Evolutionary conservation across 2,888 invertebrate genomes (phyloP).

Genomic region (Kuschelorhynchus macadamiae): DNA sequence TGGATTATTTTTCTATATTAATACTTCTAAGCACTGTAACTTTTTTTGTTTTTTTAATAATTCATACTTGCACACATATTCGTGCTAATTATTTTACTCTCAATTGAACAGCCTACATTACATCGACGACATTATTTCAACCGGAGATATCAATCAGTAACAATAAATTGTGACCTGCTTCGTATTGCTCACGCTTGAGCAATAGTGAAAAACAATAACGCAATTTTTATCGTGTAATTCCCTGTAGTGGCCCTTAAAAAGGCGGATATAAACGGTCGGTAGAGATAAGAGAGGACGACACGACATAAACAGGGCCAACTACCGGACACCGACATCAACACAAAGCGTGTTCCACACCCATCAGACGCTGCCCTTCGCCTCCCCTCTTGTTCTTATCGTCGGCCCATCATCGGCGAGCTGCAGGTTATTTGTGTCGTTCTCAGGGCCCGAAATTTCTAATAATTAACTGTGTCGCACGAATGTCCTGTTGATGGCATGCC

Average conservation of each 20-base stretch:
- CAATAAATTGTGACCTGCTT: too few relatives aligned
- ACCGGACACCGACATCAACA: slow-evolving; percentile 23
- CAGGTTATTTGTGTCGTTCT: slow-evolving; percentile 21
- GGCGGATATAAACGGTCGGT: slow-evolving; percentile 23
- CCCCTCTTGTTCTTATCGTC: slow-evolving; percentile 15
- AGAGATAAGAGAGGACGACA: slow-evolving; percentile 28
- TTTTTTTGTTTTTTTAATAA: too few relatives aligned
- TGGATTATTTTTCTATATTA: too few relatives aligned
- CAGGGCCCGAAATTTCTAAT: slow-evolving; percentile 23
- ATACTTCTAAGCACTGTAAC: too few relatives aligned
- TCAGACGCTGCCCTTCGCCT: background rate
- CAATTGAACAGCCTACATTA: too few relatives aligned
- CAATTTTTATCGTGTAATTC: slow-evolving; percentile 23
- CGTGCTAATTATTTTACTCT: too few relatives aligned
- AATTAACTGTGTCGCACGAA: slow-evolving; percentile 25
- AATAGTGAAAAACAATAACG: slow-evolving; percentile 14
- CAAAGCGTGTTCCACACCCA: slow-evolving; percentile 17
- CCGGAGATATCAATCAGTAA: too few relatives aligned
- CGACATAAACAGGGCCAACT: slow-evolving; percentile 30
- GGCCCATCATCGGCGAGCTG: slow-evolving; percentile 17
- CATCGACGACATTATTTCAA: too few relatives aligned
- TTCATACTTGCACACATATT: too few relatives aligned
- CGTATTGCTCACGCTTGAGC: too few relatives aligned
- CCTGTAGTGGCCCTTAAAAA: slow-evolving; percentile 11
- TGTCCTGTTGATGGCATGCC: slow-evolving; percentile 13